Conservation (phyloP, 2,888 invertebrate species). For the Thyatira batis region DNA sequence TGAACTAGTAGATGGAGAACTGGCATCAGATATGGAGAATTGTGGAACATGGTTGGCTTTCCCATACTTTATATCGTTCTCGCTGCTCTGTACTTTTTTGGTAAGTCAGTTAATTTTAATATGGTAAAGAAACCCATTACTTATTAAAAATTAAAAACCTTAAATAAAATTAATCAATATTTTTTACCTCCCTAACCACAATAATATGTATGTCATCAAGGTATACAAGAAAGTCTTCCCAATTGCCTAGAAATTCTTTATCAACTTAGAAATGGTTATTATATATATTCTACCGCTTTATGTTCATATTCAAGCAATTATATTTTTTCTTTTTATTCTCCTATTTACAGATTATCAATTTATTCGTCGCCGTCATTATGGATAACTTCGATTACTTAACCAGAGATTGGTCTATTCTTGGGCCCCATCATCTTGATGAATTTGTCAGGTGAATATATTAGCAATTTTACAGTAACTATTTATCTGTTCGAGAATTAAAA, state of each 20-base stretch:
- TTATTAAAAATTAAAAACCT: too few relatives aligned
- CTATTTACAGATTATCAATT: conserved; percentile 93
- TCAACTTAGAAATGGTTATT: too few relatives aligned
- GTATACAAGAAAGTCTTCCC: too few relatives aligned
- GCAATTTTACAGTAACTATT: too few relatives aligned
- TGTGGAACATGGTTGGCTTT: conserved; percentile 97
- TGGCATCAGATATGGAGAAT: conserved; percentile 53
- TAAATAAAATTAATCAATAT: too few relatives aligned
- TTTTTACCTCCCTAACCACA: too few relatives aligned
- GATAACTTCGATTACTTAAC: conserved; percentile 99
- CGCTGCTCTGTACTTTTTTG: conserved; percentile 98
- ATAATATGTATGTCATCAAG: too few relatives aligned
- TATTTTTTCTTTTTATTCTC: too few relatives aligned
- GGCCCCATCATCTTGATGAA: conserved; percentile 99
- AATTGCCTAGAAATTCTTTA: too few relatives aligned
- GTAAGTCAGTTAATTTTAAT: conserved; percentile 75
- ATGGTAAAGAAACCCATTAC: too few relatives aligned
- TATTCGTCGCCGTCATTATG: conserved; percentile 99
- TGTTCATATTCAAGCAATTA: too few relatives aligned
- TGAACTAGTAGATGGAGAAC: conserved; percentile 75
- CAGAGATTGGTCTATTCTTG: conserved; percentile 99
- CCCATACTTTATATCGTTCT: conserved; percentile 99
- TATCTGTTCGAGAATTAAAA: not conserved
- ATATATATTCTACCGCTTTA: too few relatives aligned
- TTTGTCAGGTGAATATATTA: conserved; percentile 88